Evolutionary conservation across 2,888 invertebrate species (phyloP).

Genomic region (Lepidocyrtinus sp.): DNA sequence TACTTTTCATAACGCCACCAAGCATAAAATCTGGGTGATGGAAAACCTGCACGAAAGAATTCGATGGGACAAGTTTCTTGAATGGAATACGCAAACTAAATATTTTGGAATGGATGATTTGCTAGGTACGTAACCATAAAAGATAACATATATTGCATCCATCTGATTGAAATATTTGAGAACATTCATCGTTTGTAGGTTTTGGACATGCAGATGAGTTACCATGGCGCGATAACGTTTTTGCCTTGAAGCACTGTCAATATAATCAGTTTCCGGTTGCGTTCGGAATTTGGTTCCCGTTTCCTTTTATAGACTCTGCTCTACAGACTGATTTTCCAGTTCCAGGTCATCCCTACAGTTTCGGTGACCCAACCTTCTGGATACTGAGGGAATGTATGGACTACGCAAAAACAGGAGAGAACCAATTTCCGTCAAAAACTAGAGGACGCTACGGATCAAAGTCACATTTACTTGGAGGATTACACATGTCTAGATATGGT

Average conservation of each 20-base stretch:
- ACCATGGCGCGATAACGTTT: not conserved
- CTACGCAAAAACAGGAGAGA: not conserved
- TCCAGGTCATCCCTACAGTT: not conserved
- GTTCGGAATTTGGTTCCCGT: not conserved
- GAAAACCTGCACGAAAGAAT: constrained; percentile 29
- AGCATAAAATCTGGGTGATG: not conserved
- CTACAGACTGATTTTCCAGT: not conserved
- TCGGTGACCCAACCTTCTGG: not conserved
- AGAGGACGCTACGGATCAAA: not conserved
- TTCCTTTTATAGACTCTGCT: not conserved
- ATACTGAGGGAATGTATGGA: not conserved
- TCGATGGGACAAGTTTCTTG: constrained; percentile 42
- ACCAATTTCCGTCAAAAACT: too few relatives aligned
- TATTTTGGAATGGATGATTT: constrained; percentile 30
- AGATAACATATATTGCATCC: not conserved
- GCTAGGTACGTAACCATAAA: constrained; percentile 3
- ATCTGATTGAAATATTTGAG: not conserved
- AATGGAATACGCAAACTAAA: constrained; percentile 38
- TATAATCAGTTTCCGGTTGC: not conserved
- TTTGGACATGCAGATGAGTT: constrained; percentile 53
- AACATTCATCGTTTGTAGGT: constrained; percentile 7
- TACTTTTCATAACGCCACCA: not conserved
- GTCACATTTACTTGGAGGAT: not conserved
- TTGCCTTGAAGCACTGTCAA: not conserved
- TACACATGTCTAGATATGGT: not conserved